phyloP scores from a whole-genome alignment of 2,113 vertebrate species.

The Chloropsis cyanopogon region DNA sequence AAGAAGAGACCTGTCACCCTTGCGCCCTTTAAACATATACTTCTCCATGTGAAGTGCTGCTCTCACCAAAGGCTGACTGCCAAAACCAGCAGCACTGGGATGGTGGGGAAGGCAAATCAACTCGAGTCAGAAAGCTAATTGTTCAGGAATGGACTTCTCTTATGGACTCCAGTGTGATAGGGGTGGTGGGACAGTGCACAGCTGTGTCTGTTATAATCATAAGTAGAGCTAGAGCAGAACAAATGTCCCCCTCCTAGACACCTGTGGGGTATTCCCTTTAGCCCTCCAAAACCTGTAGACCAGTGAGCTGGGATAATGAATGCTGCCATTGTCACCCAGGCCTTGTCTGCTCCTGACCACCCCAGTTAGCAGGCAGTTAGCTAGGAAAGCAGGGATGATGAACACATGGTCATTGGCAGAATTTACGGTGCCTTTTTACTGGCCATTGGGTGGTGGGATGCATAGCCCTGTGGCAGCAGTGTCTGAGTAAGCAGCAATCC shows the following conservation, averaged over 20 bases:
- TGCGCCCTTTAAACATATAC: background rate
- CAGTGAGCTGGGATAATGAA: background rate
- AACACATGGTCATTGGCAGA: background rate
- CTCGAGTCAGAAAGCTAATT: background rate
- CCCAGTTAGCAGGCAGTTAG: background rate
- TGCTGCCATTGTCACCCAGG: background rate
- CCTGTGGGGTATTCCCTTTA: background rate
- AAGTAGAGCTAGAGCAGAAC: background rate
- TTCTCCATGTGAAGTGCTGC: background rate
- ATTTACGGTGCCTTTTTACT: background rate
- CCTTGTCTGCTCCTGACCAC: background rate
- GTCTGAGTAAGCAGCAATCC: background rate
- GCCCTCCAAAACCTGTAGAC: background rate
- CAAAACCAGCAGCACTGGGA: background rate
- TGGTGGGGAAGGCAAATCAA: background rate
- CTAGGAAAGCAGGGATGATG: background rate
- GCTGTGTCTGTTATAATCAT: background rate
- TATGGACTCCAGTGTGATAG: background rate
- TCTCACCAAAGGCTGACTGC: background rate
- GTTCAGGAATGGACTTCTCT: background rate
- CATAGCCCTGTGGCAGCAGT: background rate
- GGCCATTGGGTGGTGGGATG: background rate
- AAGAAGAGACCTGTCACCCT: background rate
- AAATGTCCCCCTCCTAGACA: background rate
- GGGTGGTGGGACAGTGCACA: background rate